Base-by-base conservation (phyloP, 2,888 invertebrate genomes). In the Oligia strigilis region DNA sequence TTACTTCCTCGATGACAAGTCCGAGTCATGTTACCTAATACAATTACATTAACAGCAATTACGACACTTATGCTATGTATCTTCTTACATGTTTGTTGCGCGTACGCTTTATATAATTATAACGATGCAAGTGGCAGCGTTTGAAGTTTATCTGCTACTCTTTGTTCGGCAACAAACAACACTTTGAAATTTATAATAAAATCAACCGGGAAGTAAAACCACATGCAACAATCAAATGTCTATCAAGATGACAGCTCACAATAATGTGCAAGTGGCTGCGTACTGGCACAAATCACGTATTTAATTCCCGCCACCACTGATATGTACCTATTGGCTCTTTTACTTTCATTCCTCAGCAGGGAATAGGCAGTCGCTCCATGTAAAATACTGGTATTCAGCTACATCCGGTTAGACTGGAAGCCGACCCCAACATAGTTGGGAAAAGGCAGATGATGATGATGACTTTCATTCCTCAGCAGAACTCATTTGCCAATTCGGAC, bases 1-100 rank as follows among this genome's bases (percentile, higher is more conserved):
- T 77, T 77, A 77, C 81, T 87, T 85, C 77, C 78, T 81, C 46
- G 23, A 67, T 73, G 75, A 77, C 81, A 81, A 86, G 77, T 80
- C 77, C 58, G 36, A 81, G 74, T 71, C 67, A 67, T 70, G 65
- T 84, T 78, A 78, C 52, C 9, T 84, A 75, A 81, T 72, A 52
- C 72, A 77, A 65, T 74, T 64, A 83, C 67, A 79, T 80, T 77
- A 76, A 58, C 52, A 62, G 60, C 69, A 70, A 86, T 87, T 85
- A 82, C 70, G 36, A 69, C 69, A 69, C 58, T 72, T 76, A 77
- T 75, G 69, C 23, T 70, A 78, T 72, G 4, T 62, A 64, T 1
- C 13, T 40, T 13, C n/a, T 52, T 58, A 72, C 40, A 23, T 65
- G 23, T 65, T 36, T 65, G 60, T 85, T 75, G 72, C 72, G 46